Conservation (phyloP, 2,797 vertebrate genomes). For the Orestias chungarensis region DNA sequence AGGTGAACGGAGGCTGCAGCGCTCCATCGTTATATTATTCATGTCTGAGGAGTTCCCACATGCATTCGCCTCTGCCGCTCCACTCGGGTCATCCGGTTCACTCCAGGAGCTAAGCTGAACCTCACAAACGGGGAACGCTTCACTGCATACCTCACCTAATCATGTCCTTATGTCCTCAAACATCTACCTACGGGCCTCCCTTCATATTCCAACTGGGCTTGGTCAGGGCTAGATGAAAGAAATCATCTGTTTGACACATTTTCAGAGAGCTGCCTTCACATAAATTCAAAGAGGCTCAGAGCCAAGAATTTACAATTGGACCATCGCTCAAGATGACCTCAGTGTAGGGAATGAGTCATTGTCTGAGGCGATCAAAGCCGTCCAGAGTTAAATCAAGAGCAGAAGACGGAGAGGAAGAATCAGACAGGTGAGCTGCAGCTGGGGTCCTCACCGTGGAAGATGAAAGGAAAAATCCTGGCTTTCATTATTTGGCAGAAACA, state of each 20-base stretch:
- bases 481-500: background rate
- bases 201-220: background rate
- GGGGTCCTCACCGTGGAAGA: constrained; percentile 38
- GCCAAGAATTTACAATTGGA: constrained; percentile 22
- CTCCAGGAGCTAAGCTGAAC: constrained; percentile 23
- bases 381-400: constrained; percentile 49
- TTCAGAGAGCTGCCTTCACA: background rate
- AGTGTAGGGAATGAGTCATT: constrained; percentile 59
- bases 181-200: no score
- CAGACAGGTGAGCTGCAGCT: constrained; percentile 63
- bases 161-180: no score
- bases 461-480: background rate
- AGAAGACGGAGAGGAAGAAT: constrained; percentile 21
- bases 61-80: constrained; percentile 12
- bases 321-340: constrained; percentile 48
- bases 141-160: no score
- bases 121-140: background rate
- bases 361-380: constrained; percentile 51
- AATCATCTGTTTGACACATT: constrained; percentile 1
- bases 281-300: constrained; percentile 7
- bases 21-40: constrained; percentile 35
- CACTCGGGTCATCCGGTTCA: constrained; percentile 14
- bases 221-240: background rate
- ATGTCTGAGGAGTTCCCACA: constrained; percentile 51
- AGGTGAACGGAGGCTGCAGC: constrained; percentile 23